Conservation (phyloP, 92 coral and sea anemone genomes). For the Palythoa grandiflora region DNA sequence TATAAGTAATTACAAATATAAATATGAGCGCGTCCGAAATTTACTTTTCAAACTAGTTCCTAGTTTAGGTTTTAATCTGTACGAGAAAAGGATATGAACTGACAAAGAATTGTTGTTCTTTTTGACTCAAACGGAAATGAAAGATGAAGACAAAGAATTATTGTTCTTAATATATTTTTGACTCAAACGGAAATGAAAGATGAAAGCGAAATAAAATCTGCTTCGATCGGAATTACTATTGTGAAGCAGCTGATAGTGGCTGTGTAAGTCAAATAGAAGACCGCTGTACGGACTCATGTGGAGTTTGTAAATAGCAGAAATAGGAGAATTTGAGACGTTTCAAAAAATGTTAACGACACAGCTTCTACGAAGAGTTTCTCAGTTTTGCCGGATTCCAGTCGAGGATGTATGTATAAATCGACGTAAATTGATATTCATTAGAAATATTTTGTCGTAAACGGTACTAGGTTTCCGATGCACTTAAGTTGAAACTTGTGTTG, state of each 20-base stretch:
- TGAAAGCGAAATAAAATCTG: too few relatives aligned
- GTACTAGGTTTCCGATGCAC: not conserved
- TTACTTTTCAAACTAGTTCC: too few relatives aligned
- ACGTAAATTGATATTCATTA: not conserved
- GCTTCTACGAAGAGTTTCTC: constrained; percentile 20
- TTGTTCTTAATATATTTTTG: too few relatives aligned
- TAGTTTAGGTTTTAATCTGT: too few relatives aligned
- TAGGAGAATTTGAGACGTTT: not conserved
- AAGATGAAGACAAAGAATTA: too few relatives aligned
- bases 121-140: too few relatives aligned
- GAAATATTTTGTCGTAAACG: not conserved
- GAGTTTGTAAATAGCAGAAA: not conserved
- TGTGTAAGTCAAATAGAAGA: not conserved
- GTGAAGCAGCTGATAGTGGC: not conserved
- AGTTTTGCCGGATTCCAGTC: not conserved
- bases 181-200: too few relatives aligned
- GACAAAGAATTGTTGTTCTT: too few relatives aligned
- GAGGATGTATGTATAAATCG: constrained; percentile 37
- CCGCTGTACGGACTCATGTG: not conserved
- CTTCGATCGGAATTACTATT: not conserved
- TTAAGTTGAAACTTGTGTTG: not conserved
- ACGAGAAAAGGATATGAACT: too few relatives aligned
- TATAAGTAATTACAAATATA: too few relatives aligned
- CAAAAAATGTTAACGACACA: not conserved
- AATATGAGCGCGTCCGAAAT: too few relatives aligned